These are phyloP conservation scores for Conus ventricosus DNA, from an alignment of 1,140 invertebrate species.

Conservation along the genomic window DNA sequence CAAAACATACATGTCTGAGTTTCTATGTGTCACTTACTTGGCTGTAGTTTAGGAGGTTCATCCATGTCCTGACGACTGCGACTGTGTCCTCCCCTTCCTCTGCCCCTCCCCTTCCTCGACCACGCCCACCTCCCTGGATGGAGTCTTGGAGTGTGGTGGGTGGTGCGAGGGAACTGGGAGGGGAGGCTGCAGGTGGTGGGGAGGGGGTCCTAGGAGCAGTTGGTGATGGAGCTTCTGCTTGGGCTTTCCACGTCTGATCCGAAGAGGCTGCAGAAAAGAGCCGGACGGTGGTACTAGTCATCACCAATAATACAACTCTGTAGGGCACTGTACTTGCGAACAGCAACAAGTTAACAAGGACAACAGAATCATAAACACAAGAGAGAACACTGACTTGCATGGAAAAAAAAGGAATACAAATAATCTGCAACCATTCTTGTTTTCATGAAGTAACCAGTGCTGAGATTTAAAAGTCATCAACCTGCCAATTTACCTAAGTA, in stretches of 20 bases:
- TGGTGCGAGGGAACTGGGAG: constrained; percentile 8
- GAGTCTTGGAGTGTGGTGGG: constrained; percentile 2
- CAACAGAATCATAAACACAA: too few species aligned
- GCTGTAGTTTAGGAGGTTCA: neutral
- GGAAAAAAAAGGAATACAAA: too few species aligned
- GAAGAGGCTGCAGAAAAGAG: neutral
- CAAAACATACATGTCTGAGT: too few species aligned
- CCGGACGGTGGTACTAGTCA: too few species aligned
- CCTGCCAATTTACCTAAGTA: too few species aligned
- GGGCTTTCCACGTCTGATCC: constrained; percentile 19
- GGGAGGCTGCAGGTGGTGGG: constrained; percentile 10
- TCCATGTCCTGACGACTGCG: neutral
- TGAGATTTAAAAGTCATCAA: too few species aligned
- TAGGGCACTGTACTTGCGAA: too few species aligned
- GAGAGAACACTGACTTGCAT: too few species aligned
- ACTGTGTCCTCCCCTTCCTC: constrained; percentile 30
- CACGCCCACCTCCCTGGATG: constrained; percentile 51
- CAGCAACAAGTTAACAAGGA: too few species aligned
- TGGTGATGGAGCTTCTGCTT: constrained; percentile 28
- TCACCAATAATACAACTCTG: too few species aligned
- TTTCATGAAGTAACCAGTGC: too few species aligned
- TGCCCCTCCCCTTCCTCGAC: constrained; percentile 56
- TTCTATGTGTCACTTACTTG: neutral
- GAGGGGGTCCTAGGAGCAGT: neutral
- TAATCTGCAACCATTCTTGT: too few species aligned